Percentiles rank a stretch among this genome's conserved stretches.
Conservation (phyloP, 1,140 invertebrate species). For the Euura lappo region DNA sequence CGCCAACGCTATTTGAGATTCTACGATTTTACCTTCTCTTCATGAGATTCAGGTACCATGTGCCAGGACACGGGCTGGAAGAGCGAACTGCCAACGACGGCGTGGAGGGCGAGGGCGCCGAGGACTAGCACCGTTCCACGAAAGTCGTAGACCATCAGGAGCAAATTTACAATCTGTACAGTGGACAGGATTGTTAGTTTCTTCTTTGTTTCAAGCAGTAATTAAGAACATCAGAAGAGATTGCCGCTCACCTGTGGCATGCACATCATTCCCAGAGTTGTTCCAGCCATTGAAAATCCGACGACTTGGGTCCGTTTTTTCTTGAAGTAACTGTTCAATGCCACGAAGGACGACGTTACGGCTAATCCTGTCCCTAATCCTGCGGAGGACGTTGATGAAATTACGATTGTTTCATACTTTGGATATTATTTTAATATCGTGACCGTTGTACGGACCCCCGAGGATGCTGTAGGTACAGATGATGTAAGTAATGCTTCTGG, state of each 20-base stretch:
- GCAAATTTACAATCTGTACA: constrained; percentile 59
- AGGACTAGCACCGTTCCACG: constrained; percentile 71
- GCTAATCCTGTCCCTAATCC: constrained; percentile 75
- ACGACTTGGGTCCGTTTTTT: constrained; percentile 78
- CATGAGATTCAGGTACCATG: not conserved
- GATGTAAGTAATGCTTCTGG: constrained; percentile 74
- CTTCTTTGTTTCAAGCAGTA: not conserved
- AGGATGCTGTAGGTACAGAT: constrained; percentile 77
- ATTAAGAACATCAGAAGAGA: not conserved
- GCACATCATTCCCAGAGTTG: constrained; percentile 75
- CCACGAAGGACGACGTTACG: constrained; percentile 74
- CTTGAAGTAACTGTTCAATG: constrained; percentile 75
- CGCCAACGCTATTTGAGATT: no score
- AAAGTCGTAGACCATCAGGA: constrained; percentile 68
- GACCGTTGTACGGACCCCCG: constrained; percentile 64
- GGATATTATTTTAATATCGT: not conserved
- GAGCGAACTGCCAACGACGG: constrained; percentile 69
- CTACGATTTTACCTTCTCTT: not conserved
- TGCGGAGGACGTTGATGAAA: constrained; percentile 45
- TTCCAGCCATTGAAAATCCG: constrained; percentile 77
- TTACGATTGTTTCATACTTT: constrained; percentile 12
- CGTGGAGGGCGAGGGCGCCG: constrained; percentile 70
- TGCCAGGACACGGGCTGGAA: constrained; percentile 64
- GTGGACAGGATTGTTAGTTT: not conserved
- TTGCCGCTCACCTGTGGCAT: constrained; percentile 67